phyloP scores from a whole-genome alignment of 2,797 vertebrate species.

The Setipinna tenuifilis region DNA sequence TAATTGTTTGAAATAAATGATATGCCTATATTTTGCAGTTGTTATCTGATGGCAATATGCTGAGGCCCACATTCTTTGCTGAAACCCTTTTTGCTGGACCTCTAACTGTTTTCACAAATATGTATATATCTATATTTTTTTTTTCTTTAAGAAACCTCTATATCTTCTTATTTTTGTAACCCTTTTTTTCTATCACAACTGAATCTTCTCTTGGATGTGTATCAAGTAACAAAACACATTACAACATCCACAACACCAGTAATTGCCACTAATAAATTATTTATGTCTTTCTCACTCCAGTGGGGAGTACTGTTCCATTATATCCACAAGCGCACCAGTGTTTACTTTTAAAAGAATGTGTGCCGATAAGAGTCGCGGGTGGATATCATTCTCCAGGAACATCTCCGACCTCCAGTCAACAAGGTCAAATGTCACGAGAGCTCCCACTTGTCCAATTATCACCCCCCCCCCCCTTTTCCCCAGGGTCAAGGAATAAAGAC shows the following conservation, averaged over 20 bases:
- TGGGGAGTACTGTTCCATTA: not conserved
- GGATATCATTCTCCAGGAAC: not conserved
- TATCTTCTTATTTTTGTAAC: constrained; percentile 54
- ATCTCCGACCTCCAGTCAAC: constrained; percentile 2
- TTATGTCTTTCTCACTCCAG: constrained; percentile 36
- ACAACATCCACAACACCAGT: constrained; percentile 41
- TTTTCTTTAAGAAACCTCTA: constrained; percentile 44
- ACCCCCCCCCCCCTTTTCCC: not conserved
- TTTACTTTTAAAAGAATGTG: constrained; percentile 26
- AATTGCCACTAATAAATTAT: constrained; percentile 56
- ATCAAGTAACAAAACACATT: constrained; percentile 44
- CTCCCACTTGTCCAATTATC: constrained; percentile 12
- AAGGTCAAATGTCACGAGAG: not conserved
- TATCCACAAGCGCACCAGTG: constrained; percentile 21
- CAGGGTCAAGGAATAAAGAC: not conserved
- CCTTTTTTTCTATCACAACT: constrained; percentile 49
- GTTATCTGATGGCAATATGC: constrained; percentile 7
- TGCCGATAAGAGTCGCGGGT: constrained; percentile 3
- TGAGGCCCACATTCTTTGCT: not conserved
- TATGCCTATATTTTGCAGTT: constrained; percentile 4
- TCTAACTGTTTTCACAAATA: constrained; percentile 29
- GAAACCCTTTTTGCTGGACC: not conserved
- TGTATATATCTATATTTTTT: constrained; percentile 44
- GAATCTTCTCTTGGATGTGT: constrained; percentile 44
- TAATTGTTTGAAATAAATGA: not conserved